Conservation (phyloP, 2,888 invertebrate species). For the Harpalus rubripes region DNA sequence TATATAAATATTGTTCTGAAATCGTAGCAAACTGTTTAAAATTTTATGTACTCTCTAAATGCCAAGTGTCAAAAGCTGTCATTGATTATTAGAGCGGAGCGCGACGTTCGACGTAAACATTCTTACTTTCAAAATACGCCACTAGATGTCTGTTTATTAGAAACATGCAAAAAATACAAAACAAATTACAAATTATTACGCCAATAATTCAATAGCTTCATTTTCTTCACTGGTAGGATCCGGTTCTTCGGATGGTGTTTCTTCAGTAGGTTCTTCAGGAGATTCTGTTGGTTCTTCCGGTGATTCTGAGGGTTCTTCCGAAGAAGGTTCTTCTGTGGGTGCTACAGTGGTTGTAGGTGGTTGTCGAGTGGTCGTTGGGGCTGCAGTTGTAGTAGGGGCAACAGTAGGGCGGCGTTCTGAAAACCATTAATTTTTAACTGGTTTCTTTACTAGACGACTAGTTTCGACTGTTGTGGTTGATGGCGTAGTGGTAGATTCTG, state of each 20-base stretch:
- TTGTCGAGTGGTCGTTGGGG: not conserved
- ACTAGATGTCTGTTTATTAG: constrained; percentile 8
- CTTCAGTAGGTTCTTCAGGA: constrained; percentile 11
- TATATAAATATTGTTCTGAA: constrained; percentile 7
- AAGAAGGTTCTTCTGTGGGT: constrained; percentile 9
- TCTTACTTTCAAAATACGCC: not conserved
- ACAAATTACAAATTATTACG: not conserved
- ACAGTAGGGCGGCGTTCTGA: constrained; percentile 18
- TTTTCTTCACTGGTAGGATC: not conserved
- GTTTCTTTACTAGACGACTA: constrained; percentile 1
- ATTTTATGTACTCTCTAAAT: constrained; percentile 40
- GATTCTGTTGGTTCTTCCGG: constrained; percentile 1
- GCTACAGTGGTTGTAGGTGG: not conserved
- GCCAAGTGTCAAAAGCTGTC: constrained; percentile 53
- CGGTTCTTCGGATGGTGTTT: not conserved
- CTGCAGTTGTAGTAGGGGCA: constrained; percentile 22
- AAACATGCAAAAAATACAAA: not conserved
- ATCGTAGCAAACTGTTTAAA: constrained; percentile 32
- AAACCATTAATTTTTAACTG: constrained; percentile 8
- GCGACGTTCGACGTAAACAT: constrained; percentile 7
- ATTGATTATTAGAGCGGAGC: not conserved
- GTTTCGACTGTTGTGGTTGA: not conserved
- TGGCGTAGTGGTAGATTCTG: not conserved
- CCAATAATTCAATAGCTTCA: constrained; percentile 10
- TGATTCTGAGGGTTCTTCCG: constrained; percentile 1